phyloP scores from a whole-genome alignment of 2,888 invertebrate genomes.

The Atrina japonica region DNA sequence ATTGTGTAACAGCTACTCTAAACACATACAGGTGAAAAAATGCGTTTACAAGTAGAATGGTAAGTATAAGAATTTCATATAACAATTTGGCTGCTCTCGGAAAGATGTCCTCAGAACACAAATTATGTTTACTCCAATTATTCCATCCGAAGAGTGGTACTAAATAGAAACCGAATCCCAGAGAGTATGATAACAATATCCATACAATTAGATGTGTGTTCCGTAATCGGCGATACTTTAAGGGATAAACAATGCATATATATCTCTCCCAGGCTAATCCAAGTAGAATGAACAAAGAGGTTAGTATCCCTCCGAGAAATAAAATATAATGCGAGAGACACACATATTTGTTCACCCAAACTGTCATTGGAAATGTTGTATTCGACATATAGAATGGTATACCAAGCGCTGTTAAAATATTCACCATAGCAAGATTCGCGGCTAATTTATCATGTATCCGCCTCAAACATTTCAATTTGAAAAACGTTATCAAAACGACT shows the following conservation, averaged over 20 bases:
- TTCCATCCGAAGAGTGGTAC: constrained; percentile 36
- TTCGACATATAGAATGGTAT: constrained; percentile 37
- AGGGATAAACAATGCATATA: constrained; percentile 36
- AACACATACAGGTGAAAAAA: constrained; percentile 28
- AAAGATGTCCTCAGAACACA: constrained; percentile 34
- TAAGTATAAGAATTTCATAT: constrained; percentile 14
- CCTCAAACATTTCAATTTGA: constrained; percentile 30
- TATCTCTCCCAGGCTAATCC: constrained; percentile 35
- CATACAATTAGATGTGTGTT: constrained; percentile 23
- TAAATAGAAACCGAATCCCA: constrained; percentile 20
- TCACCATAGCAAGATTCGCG: constrained; percentile 30
- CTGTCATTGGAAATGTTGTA: constrained; percentile 13
- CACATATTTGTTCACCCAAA: constrained; percentile 25
- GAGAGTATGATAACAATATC: constrained; percentile 20
- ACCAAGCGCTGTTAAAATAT: constrained; percentile 31
- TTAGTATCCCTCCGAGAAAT: constrained; percentile 33
- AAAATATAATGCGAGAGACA: constrained; percentile 28
- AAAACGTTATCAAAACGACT: constrained; percentile 23
- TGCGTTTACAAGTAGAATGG: constrained; percentile 24
- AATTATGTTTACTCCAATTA: constrained; percentile 28
- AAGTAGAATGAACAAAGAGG: constrained; percentile 34
- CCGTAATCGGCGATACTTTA: constrained; percentile 11
- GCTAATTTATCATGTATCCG: constrained; percentile 35
- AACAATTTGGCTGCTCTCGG: constrained; percentile 26
- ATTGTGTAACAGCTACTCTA: constrained; percentile 30